These are phyloP conservation scores for Aquatica leii DNA, from an alignment of 2,888 invertebrate genomes.

Conservation along the genomic window DNA sequence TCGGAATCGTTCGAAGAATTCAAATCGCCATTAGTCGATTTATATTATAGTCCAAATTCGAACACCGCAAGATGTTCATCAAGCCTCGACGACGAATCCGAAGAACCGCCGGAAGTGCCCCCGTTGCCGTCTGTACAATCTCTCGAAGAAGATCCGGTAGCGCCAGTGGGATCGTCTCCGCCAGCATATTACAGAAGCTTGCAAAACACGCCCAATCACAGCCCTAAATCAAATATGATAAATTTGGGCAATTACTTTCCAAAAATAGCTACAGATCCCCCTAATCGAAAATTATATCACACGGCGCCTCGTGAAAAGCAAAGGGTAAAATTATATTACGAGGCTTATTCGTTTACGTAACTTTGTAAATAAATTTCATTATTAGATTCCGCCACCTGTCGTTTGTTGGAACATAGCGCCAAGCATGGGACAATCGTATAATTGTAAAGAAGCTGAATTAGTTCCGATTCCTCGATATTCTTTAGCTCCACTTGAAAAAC, in stretches of 20 bases:
- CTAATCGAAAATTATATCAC: conserved; percentile 65
- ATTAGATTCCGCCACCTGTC: conserved; percentile 66
- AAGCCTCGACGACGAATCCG: conserved; percentile 44
- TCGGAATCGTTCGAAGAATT: conserved; percentile 63
- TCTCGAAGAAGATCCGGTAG: conserved; percentile 39
- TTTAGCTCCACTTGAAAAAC: conserved; percentile 65
- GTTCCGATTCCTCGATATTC: conserved; percentile 66
- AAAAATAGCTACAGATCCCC: conserved; percentile 58
- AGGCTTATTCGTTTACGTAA: conserved; percentile 11
- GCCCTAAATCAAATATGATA: conserved; percentile 58
- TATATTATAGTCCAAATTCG: conserved; percentile 64
- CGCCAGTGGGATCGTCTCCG: conserved; percentile 43
- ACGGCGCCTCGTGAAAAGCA: conserved; percentile 69
- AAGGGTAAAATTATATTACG: conserved; percentile 57
- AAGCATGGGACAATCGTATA: conserved; percentile 68
- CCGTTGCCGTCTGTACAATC: conserved; percentile 55
- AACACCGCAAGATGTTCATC: conserved; percentile 56
- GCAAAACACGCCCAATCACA: conserved; percentile 57
- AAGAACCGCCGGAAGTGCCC: conserved; percentile 55
- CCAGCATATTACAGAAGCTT: conserved; percentile 58
- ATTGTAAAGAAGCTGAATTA: conserved; percentile 66
- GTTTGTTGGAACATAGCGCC: conserved; percentile 70
- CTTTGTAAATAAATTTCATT: conserved; percentile 24
- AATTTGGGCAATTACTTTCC: conserved; percentile 60
- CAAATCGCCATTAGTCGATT: conserved; percentile 64